A percentile compares a stretch with the other conserved stretches of the same genome.
phyloP scores from a whole-genome alignment of 2,113 vertebrate species.

The Crotalus horridus region DNA sequence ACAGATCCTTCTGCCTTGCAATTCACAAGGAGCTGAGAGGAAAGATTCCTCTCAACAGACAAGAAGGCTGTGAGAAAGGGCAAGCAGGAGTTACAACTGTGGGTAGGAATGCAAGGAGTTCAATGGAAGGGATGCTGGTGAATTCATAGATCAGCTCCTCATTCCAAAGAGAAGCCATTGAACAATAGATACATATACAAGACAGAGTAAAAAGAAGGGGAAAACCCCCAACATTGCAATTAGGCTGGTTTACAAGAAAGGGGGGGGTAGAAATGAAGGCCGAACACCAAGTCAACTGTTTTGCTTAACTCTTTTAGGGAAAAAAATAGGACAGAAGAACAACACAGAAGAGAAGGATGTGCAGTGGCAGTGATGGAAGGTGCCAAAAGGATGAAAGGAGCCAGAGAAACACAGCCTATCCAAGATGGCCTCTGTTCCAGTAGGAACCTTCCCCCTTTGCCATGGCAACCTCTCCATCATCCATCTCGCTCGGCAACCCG shows the following conservation, averaged over 20 bases:
- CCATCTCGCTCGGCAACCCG: constrained; percentile 11
- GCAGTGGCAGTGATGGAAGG: not conserved
- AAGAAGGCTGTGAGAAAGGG: not conserved
- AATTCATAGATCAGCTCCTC: constrained; percentile 5
- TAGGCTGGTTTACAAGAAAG: not conserved
- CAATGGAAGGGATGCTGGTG: constrained; percentile 15
- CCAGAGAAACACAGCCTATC: not conserved
- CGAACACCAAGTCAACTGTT: not conserved
- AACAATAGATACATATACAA: not conserved
- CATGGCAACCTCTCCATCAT: not conserved
- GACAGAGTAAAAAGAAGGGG: not conserved
- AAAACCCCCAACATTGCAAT: not conserved
- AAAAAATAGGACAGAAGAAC: not conserved
- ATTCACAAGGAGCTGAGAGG: not conserved
- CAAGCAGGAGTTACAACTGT: not conserved
- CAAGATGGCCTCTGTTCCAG: not conserved
- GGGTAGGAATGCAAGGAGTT: not conserved
- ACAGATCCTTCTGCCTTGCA: not conserved
- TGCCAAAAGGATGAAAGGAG: not conserved
- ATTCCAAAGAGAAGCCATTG: constrained; percentile 6
- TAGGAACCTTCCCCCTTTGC: not conserved
- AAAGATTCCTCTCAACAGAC: not conserved
- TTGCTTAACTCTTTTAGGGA: not conserved
- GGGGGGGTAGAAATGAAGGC: not conserved
- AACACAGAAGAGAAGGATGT: not conserved